These are phyloP conservation scores for Echinometra lucunter DNA, from an alignment of 53 echinoderm and acorn worm genomes.

Conservation along the genomic window DNA sequence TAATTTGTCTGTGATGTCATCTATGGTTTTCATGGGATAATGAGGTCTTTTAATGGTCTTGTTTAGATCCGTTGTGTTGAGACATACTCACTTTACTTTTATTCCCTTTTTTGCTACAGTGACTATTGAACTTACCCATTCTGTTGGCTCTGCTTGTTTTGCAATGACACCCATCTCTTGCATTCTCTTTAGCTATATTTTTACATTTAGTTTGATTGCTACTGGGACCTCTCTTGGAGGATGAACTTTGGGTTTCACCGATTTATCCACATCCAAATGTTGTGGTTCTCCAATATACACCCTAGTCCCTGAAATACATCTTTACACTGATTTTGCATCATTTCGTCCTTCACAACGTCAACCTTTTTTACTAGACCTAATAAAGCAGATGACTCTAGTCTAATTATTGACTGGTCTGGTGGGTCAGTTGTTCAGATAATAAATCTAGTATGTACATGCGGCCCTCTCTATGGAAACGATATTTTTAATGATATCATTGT, in stretches of 20 bases:
- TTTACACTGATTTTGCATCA: constrained; percentile 7
- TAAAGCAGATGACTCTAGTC: constrained; percentile 47
- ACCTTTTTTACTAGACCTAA: neutral
- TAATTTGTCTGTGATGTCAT: neutral
- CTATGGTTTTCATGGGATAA: constrained; percentile 36
- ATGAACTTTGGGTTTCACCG: neutral
- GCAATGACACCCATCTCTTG: constrained; percentile 72
- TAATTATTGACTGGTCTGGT: constrained; percentile 8
- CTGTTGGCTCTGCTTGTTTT: constrained; percentile 71
- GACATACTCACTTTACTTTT: constrained; percentile 76
- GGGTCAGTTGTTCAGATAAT: no score
- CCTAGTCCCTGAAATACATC: neutral
- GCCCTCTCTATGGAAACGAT: no score
- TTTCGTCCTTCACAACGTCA: no score
- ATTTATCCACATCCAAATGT: neutral
- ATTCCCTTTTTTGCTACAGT: constrained; percentile 63
- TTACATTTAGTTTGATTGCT: neutral
- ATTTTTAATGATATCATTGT: no score
- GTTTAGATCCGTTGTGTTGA: constrained; percentile 74
- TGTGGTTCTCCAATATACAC: constrained; percentile 14
- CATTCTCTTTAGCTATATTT: constrained; percentile 57
- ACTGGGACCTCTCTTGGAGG: constrained; percentile 11
- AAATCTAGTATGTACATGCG: no score
- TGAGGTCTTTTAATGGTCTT: constrained; percentile 58
- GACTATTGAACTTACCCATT: constrained; percentile 68